Evolutionary conservation across 37 sponge, comb jelly and placozoan genomes (phyloP).

Genomic region (Cliona cf. orientalis): DNA sequence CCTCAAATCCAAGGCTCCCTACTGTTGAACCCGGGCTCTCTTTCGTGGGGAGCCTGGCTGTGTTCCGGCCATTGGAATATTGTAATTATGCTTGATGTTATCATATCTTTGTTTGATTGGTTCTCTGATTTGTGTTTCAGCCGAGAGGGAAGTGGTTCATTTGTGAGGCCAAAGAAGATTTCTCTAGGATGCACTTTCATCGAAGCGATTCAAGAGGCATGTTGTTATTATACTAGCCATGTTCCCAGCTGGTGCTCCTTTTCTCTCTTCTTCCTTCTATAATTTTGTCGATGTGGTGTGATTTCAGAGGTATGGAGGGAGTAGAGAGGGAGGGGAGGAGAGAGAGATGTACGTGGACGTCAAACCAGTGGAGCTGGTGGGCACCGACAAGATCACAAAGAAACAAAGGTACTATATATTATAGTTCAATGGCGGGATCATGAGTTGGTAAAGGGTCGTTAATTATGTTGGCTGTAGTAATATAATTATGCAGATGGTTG

Average conservation of each 20-base stretch:
- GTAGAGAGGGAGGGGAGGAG: conserved; percentile 3
- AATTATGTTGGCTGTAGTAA: too few relatives aligned
- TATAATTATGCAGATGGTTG: too few relatives aligned
- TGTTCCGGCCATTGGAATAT: too few relatives aligned
- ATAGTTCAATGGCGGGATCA: not conserved
- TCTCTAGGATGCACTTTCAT: conserved; percentile 64
- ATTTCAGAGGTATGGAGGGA: conserved; percentile 21
- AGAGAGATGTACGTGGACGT: conserved; percentile 29
- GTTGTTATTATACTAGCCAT: too few relatives aligned
- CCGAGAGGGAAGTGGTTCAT: conserved; percentile 74
- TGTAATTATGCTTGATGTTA: too few relatives aligned
- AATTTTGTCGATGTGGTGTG: not conserved
- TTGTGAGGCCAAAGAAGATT: conserved; percentile 79
- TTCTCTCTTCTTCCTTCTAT: not conserved
- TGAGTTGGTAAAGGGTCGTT: not conserved
- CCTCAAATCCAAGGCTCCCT: too few relatives aligned
- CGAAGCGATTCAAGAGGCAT: conserved; percentile 55
- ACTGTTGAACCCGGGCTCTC: too few relatives aligned
- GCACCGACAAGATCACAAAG: conserved; percentile 52
- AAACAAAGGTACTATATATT: conserved; percentile 65
- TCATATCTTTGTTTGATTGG: too few relatives aligned
- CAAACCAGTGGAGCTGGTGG: conserved; percentile 78
- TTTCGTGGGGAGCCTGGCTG: too few relatives aligned
- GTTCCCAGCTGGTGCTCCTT: not conserved
- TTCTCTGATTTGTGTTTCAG: not conserved